Percentiles rank a stretch among this genome's conserved stretches.
These are phyloP conservation scores for Eueides isabella DNA, from an alignment of 1,140 invertebrate species.

Conservation along the genomic window DNA sequence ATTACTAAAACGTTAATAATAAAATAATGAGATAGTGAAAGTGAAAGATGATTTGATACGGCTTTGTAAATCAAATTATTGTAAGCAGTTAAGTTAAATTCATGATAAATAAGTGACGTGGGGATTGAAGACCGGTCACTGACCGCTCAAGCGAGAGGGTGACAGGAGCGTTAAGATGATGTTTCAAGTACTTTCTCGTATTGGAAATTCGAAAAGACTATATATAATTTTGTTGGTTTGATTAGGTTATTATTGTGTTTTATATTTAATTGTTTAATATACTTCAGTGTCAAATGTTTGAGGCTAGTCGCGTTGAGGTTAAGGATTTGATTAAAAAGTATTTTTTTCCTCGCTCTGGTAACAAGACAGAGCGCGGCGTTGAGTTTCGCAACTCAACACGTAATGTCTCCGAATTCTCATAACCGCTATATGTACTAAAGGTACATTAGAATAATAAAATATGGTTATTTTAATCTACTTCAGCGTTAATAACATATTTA, in stretches of 20 bases:
- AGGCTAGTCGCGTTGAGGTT: no score
- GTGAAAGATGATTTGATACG: no score
- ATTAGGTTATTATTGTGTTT: no score
- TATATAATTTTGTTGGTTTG: background rate
- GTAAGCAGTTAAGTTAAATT: constrained; percentile 2
- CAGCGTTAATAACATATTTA: no score
- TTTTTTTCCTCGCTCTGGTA: background rate
- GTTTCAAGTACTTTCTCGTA: constrained; percentile 23
- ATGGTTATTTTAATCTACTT: no score
- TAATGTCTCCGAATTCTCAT: no score
- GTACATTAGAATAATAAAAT: no score
- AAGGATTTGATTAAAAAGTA: background rate
- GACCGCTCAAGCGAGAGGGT: constrained; percentile 51
- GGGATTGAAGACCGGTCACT: constrained; percentile 50
- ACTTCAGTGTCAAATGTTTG: no score
- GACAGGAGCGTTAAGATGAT: constrained; percentile 44
- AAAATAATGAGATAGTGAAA: background rate
- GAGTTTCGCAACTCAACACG: no score
- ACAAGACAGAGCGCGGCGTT: background rate
- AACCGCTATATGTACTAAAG: no score
- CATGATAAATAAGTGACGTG: background rate
- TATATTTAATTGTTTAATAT: no score
- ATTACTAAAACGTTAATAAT: background rate
- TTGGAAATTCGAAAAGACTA: background rate
- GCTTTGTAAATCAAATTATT: constrained; percentile 25